phyloP scores from a whole-genome alignment of 2,888 invertebrate species.

The Tachystola acroxantha region DNA sequence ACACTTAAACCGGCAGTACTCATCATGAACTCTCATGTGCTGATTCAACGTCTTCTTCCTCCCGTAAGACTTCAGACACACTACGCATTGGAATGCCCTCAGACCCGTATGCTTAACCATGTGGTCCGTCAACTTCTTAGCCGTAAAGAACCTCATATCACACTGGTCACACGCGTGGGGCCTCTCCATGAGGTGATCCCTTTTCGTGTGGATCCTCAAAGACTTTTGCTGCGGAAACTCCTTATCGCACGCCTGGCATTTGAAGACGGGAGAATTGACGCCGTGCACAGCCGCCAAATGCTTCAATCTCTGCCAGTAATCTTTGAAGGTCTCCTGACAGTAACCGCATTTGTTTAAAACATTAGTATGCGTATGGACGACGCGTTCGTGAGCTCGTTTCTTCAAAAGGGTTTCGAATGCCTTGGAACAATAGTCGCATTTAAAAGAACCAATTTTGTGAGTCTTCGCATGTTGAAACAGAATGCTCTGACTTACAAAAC shows the following conservation, averaged over 20 bases:
- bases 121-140: constrained; percentile 38
- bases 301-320: constrained; percentile 19
- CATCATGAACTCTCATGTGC: constrained; percentile 38
- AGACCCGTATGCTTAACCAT: constrained; percentile 44
- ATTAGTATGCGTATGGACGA: constrained; percentile 27
- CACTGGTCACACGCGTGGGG: constrained; percentile 38
- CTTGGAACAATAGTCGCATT: constrained; percentile 25
- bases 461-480: constrained; percentile 25
- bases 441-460: constrained; percentile 23
- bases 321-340: constrained; percentile 22
- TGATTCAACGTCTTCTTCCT: constrained; percentile 43
- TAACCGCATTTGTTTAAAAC: constrained; percentile 23
- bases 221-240: constrained; percentile 35
- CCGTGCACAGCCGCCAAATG: constrained; percentile 23
- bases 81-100: constrained; percentile 40
- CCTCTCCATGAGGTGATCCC: constrained; percentile 46
- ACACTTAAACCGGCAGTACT: constrained; percentile 26
- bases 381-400: constrained; percentile 22
- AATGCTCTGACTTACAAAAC: constrained; percentile 28
- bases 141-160: constrained; percentile 40
- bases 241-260: constrained; percentile 44
- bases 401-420: constrained; percentile 21
- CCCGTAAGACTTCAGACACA: constrained; percentile 41
- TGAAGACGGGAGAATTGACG: constrained; percentile 19
- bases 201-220: constrained; percentile 37